Base-by-base conservation (phyloP, 2,888 invertebrate species). In the Coelinius sp. region DNA sequence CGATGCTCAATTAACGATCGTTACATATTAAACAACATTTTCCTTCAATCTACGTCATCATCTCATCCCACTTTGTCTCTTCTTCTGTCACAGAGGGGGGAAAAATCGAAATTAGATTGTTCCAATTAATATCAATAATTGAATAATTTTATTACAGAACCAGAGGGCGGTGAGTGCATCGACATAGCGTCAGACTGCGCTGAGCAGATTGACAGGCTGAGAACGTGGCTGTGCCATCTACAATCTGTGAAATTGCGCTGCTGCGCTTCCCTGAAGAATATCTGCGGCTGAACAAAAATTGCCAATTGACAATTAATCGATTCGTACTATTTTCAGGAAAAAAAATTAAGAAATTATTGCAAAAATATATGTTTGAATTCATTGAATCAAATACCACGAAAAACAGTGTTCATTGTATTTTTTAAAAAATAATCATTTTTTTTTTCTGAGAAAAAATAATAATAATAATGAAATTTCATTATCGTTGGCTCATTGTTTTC, bases 201-300 rank as follows among this genome's bases (percentile, higher is more conserved):
- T 81, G 87, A 87, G 82, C 82, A 86, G 84, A 87, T 87, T 79
- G 83, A 84, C 83, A 88, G 87, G 87, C 86, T 88, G 83, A 84
- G 84, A 82, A 85, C 84, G 83, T 87, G 87, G 87, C 86, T 88
- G 86, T 87, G 87, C 86, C 87, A 87, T 86, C 81, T 87, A 80
- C 85, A 86, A 86, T 86, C 87, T 80, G 85, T 87, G 81, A 86
- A 79, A 81, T 85, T 78, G 77, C 86, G 87, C 80, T 87, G 87
- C 83, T 87, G 87, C 81, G 86, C 86, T 77, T 87, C 87, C 80
- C 83, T 87, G 71, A 86, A 84, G 78, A 77, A 81, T 74, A 81
- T 87, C 81, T 88, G 87, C 81, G 75, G 62, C 49, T 71, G 17
- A 56, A 68, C 22, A 25, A 22, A 81, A 22, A 81, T 69, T 78